phyloP scores from a whole-genome alignment of 2,113 vertebrate species.

The Hucho hucho region DNA sequence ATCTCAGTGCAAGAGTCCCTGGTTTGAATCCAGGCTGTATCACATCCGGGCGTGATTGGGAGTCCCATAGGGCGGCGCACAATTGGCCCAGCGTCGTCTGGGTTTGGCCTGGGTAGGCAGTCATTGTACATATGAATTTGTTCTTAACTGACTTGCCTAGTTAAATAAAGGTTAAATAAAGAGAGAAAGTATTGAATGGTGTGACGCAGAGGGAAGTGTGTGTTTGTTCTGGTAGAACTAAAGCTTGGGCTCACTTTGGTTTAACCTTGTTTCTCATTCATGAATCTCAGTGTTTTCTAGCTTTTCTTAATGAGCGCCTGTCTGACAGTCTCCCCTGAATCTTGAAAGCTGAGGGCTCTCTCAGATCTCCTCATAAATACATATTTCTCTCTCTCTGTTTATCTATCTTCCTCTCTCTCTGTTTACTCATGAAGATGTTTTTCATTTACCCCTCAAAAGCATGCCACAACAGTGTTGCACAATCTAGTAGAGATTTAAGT shows the following conservation, averaged over 20 bases:
- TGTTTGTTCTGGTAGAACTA: slow-evolving; percentile 11
- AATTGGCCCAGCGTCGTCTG: no score
- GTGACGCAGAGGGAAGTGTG: slow-evolving; percentile 12
- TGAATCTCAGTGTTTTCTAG: slow-evolving; percentile 50
- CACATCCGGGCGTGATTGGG: no score
- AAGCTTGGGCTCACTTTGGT: slow-evolving; percentile 40
- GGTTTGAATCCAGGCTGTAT: no score
- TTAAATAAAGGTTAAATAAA: not conserved
- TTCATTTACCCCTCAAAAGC: slow-evolving; percentile 6
- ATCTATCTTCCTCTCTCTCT: not conserved
- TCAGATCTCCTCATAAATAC: slow-evolving; percentile 7
- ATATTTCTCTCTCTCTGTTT: slow-evolving; percentile 1
- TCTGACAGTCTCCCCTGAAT: slow-evolving; percentile 21
- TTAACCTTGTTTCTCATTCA: slow-evolving; percentile 46
- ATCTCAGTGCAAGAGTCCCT: no score
- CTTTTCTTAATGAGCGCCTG: slow-evolving; percentile 48
- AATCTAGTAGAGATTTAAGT: slow-evolving; percentile 24
- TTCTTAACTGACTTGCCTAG: no score
- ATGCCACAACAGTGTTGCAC: slow-evolving; percentile 29
- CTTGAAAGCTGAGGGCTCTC: slow-evolving; percentile 24
- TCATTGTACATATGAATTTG: no score
- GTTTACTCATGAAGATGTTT: slow-evolving; percentile 35
- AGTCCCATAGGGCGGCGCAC: no score
- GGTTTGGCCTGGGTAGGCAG: no score
- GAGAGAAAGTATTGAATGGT: slow-evolving; percentile 9